Evolutionary conservation across 2,113 vertebrate genomes (phyloP).

Genomic region (Lasiurus cinereus): DNA sequence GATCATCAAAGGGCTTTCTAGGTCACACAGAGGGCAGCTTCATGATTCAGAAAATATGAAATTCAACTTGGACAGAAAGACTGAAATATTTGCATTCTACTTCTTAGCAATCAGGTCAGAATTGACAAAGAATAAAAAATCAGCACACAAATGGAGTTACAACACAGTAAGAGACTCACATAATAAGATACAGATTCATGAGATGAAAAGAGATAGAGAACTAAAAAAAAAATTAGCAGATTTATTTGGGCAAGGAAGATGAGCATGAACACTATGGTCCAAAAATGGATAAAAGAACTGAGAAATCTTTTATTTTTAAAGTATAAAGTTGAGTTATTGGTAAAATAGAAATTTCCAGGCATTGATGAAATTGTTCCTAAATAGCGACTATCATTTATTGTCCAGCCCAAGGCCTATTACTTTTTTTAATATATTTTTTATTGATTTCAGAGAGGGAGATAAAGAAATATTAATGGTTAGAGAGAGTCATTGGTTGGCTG

Average conservation of each 20-base stretch:
- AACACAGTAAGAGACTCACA: constrained; percentile 9
- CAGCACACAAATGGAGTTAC: constrained; percentile 7
- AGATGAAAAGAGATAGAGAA: constrained; percentile 43
- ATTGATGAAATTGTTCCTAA: constrained; percentile 4
- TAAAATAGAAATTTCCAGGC: not conserved
- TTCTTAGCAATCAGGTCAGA: constrained; percentile 52
- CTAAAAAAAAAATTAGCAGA: not conserved
- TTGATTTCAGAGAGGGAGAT: too few relatives aligned
- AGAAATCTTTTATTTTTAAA: not conserved
- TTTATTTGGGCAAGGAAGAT: constrained; percentile 10
- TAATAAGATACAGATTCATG: constrained; percentile 58
- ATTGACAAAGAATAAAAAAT: constrained; percentile 57
- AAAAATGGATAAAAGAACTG: constrained; percentile 29
- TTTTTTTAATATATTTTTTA: not conserved
- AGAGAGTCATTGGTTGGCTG: too few relatives aligned
- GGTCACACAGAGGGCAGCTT: constrained; percentile 81
- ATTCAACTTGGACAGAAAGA: constrained; percentile 72
- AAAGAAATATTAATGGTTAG: too few relatives aligned
- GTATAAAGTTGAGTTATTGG: not conserved
- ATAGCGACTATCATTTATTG: not conserved
- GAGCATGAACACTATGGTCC: not conserved
- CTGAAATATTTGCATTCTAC: constrained; percentile 57
- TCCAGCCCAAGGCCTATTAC: not conserved
- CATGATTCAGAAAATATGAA: constrained; percentile 79
- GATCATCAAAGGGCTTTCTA: constrained; percentile 83